These are phyloP conservation scores for Crotalus tigris DNA, from an alignment of 2,113 vertebrate species.

Conservation along the genomic window DNA sequence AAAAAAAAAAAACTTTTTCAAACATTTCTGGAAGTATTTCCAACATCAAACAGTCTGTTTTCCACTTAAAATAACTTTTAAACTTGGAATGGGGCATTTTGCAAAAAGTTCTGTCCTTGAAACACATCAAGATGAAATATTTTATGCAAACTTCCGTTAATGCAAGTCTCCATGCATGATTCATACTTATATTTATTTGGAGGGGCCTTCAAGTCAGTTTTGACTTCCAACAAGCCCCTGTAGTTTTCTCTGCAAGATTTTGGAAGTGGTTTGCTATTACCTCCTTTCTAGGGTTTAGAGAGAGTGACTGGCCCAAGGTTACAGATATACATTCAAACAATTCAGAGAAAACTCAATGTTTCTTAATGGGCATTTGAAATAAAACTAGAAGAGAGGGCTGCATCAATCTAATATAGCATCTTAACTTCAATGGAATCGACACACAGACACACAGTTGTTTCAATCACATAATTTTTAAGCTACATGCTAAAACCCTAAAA, in stretches of 20 bases:
- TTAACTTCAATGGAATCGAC: neutral
- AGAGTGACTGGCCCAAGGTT: neutral
- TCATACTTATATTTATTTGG: neutral
- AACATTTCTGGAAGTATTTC: neutral
- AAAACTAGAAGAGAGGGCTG: neutral
- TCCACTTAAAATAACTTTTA: neutral
- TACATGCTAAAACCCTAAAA: neutral
- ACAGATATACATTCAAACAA: neutral
- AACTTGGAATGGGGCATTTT: neutral
- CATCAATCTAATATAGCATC: neutral
- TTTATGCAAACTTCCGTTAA: neutral
- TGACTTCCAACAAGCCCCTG: neutral
- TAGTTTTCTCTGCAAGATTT: neutral
- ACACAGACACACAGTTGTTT: neutral
- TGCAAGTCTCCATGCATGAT: neutral
- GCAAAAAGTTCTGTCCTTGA: neutral
- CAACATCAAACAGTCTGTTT: neutral
- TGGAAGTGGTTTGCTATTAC: neutral
- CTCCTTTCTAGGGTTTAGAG: neutral
- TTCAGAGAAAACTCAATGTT: slow-evolving; percentile 25
- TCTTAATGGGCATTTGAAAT: slow-evolving; percentile 1
- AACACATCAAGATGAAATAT: neutral
- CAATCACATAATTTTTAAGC: neutral
- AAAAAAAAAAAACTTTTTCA: neutral
- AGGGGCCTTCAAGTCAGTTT: neutral